Evolutionary conservation across 2,888 invertebrate genomes (phyloP).

Genomic region (Melanargia galathea): DNA sequence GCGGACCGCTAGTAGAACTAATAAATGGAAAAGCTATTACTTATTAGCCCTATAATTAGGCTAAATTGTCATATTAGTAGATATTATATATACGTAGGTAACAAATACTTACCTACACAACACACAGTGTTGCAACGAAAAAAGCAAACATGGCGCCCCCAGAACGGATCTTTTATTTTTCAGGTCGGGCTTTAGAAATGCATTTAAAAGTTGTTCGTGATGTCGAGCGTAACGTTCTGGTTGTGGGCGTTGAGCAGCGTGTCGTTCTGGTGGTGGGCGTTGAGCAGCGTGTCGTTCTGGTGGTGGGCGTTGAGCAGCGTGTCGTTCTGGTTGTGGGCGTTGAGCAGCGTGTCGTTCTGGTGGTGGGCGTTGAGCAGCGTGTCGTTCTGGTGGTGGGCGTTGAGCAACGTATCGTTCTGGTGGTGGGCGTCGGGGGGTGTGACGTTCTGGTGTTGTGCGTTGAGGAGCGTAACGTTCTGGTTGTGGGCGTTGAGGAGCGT

Average conservation of each 20-base stretch:
- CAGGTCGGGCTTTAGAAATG: too few species aligned
- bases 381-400: slow-evolving; percentile 26
- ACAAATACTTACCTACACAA: too few species aligned
- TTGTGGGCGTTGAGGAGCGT: slow-evolving; percentile 38
- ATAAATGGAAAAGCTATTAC: too few species aligned
- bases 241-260: slow-evolving; percentile 39
- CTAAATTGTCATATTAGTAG: too few species aligned
- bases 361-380: slow-evolving; percentile 39
- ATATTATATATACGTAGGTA: too few species aligned
- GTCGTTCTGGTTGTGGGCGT: slow-evolving; percentile 26
- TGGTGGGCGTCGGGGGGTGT: slow-evolving; percentile 37
- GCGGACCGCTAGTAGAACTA: too few species aligned
- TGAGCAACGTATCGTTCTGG: slow-evolving; percentile 36
- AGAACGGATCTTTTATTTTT: too few species aligned
- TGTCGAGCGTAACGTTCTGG: slow-evolving; percentile 25
- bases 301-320: slow-evolving; percentile 39
- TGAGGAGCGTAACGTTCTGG: slow-evolving; percentile 35
- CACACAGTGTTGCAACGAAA: too few species aligned
- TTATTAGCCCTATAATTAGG: too few species aligned
- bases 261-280: slow-evolving; percentile 26
- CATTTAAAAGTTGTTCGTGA: slow-evolving; percentile 17
- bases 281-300: slow-evolving; percentile 36
- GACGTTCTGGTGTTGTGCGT: slow-evolving; percentile 25
- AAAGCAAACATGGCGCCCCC: too few species aligned
- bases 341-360: slow-evolving; percentile 36